Evolutionary conservation across 2,797 vertebrate species (phyloP).

Genomic region (Lindbergichthys nudifrons): DNA sequence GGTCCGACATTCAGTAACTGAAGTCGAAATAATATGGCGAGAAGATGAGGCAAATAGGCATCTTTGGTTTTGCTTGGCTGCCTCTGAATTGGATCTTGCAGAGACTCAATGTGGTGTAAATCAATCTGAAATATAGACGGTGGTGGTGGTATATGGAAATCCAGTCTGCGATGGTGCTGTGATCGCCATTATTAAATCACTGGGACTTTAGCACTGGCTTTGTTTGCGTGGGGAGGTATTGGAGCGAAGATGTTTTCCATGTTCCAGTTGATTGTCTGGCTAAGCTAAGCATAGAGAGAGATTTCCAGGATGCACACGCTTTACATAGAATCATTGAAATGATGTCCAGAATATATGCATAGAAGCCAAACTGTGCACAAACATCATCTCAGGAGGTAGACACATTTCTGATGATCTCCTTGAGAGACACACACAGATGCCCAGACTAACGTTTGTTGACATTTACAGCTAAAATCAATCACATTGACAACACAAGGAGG

Average conservation of each 20-base stretch:
- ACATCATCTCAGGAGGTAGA: neutral
- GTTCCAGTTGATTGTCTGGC: conserved; percentile 6
- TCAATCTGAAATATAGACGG: conserved; percentile 4
- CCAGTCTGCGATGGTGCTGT: neutral
- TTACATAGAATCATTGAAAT: conserved; percentile 13
- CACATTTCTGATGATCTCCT: conserved; percentile 21
- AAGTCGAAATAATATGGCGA: neutral
- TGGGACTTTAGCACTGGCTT: conserved; percentile 9
- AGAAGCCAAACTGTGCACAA: conserved; percentile 12
- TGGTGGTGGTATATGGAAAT: conserved; percentile 11
- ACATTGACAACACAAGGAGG: neutral
- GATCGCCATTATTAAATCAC: conserved; percentile 14
- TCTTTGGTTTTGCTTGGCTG: conserved; percentile 18
- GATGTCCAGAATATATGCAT: neutral
- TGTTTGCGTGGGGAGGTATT: conserved; percentile 26
- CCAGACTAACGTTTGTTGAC: conserved; percentile 41
- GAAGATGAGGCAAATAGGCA: neutral
- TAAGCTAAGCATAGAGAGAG: neutral
- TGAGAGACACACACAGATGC: conserved; percentile 2
- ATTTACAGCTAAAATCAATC: conserved; percentile 39
- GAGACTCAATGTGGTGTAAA: conserved; percentile 25
- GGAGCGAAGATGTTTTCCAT: conserved; percentile 19
- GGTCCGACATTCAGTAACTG: conserved; percentile 7
- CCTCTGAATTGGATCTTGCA: conserved; percentile 14
- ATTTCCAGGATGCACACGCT: conserved; percentile 5